These are phyloP conservation scores for Apantesis nais DNA, from an alignment of 2,888 invertebrate species.

Conservation along the genomic window DNA sequence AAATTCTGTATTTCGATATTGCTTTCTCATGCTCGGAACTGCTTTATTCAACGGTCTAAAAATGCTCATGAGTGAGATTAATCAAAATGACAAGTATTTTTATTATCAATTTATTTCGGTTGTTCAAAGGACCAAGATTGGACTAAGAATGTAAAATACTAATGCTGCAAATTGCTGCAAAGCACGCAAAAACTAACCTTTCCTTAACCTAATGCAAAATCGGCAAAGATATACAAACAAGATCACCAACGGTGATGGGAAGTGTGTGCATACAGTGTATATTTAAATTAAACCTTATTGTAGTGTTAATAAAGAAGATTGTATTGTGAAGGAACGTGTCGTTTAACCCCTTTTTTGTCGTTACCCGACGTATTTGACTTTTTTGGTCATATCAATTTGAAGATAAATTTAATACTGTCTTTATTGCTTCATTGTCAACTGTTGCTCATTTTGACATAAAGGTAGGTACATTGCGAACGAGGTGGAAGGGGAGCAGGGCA, in stretches of 20 bases:
- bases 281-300: not conserved
- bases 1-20: no score
- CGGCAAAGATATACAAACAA: not conserved
- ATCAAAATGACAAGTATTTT: no score
- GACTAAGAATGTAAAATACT: not conserved
- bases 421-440: not conserved
- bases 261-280: not conserved
- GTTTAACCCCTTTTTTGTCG: not conserved
- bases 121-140: constrained; percentile 1
- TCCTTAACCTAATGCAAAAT: not conserved
- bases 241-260: not conserved
- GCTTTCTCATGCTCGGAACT: not conserved
- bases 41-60: not conserved
- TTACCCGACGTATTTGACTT: no score
- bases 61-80: not conserved
- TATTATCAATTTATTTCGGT: not conserved
- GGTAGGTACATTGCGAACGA: not conserved
- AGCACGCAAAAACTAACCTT: constrained; percentile 7
- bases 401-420: no score
- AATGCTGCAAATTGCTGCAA: not conserved
- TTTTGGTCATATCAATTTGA: no score
- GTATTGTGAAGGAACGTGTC: not conserved
- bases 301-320: not conserved
- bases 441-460: not conserved
- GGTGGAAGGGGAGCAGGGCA: not conserved